Evolutionary conservation across 2,797 vertebrate species (phyloP).

Genomic region (Coccyzus lansbergi): DNA sequence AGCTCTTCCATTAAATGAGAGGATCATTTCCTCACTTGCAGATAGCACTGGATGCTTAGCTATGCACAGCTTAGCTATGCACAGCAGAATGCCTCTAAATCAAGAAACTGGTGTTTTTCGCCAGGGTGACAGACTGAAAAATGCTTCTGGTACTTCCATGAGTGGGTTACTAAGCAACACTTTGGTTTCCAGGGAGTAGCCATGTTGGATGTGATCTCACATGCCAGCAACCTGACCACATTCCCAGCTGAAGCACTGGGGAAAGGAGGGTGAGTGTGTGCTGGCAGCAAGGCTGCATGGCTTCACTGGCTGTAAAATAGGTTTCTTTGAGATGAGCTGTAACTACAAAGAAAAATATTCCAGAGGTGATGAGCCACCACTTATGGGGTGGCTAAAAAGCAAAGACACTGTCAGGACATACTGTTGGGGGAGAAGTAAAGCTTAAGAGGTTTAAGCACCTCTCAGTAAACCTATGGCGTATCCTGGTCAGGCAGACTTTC

Average conservation of each 20-base stretch:
- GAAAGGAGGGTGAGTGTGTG: background rate
- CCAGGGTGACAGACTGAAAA: slow-evolving; percentile 69
- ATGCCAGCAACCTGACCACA: slow-evolving; percentile 33
- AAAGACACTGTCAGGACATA: background rate
- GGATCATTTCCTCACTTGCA: background rate
- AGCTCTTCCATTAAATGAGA: background rate
- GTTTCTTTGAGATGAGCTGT: background rate
- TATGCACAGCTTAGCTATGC: background rate
- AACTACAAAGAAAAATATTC: background rate
- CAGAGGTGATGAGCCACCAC: background rate
- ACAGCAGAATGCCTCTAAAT: slow-evolving; percentile 63
- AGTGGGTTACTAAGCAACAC: slow-evolving; percentile 71
- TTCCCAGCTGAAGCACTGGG: slow-evolving; percentile 42
- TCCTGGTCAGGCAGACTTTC: background rate
- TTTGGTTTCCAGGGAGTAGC: slow-evolving; percentile 68
- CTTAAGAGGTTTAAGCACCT: background rate
- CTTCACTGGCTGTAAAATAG: background rate
- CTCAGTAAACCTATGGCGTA: background rate
- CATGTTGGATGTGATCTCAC: slow-evolving; percentile 56
- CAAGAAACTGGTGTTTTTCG: slow-evolving; percentile 55
- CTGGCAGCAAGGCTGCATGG: background rate
- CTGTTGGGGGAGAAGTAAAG: background rate
- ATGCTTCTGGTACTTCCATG: slow-evolving; percentile 67
- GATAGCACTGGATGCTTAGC: background rate
- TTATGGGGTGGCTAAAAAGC: background rate